phyloP scores from a whole-genome alignment of 2,797 vertebrate species.

The Danio choprae region DNA sequence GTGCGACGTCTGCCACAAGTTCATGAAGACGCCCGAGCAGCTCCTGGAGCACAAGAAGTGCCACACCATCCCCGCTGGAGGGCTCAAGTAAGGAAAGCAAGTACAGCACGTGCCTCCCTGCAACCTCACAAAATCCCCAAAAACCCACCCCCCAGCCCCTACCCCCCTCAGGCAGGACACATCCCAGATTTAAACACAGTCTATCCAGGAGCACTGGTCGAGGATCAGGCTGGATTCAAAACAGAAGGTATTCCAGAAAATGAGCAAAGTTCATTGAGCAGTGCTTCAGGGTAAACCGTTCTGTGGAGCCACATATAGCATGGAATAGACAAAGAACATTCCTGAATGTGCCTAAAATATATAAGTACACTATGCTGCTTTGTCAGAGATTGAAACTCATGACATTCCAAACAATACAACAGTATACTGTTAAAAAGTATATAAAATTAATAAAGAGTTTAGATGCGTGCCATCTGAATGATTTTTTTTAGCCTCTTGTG shows the following conservation, averaged over 20 bases:
- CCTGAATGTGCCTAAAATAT: constrained; percentile 46
- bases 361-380: background rate
- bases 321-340: constrained; percentile 5
- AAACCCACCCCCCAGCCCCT: constrained; percentile 14
- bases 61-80: constrained; percentile 98
- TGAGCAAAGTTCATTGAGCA: constrained; percentile 37
- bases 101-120: constrained; percentile 78
- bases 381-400: background rate
- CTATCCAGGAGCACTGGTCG: constrained; percentile 36
- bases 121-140: constrained; percentile 14
- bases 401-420: background rate
- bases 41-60: constrained; percentile 99
- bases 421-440: background rate
- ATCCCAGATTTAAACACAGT: background rate
- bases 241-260: background rate
- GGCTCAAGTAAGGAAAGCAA: constrained; percentile 99
- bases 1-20: constrained; percentile 99
- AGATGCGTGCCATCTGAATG: too few relatives aligned
- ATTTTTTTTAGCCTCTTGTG: too few relatives aligned
- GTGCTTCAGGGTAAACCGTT: constrained; percentile 28
- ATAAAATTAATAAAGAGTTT: background rate
- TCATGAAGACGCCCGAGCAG: constrained; percentile 99
- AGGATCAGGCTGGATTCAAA: constrained; percentile 27
- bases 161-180: constrained; percentile 15
- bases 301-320: constrained; percentile 6